A percentile compares a stretch with the other conserved stretches of the same genome.
phyloP scores from a whole-genome alignment of 2,113 vertebrate species.

The Dipodomys merriami region DNA sequence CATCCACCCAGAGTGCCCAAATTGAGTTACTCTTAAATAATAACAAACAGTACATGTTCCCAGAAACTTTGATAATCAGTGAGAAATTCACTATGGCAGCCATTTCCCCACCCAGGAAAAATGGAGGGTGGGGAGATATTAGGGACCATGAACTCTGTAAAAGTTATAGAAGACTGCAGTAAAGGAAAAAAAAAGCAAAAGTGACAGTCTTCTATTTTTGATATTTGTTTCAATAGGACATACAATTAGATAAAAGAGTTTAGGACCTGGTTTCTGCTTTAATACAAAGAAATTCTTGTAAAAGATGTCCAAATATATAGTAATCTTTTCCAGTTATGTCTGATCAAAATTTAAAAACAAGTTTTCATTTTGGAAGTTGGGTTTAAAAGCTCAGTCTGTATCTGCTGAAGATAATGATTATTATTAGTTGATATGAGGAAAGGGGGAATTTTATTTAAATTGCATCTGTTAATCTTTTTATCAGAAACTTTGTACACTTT shows the following conservation, averaged over 20 bases:
- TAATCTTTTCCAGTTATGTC: conserved; percentile 79
- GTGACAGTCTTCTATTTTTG: conserved; percentile 79
- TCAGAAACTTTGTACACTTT: conserved; percentile 74
- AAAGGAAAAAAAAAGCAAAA: conserved; percentile 81
- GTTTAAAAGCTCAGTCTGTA: conserved; percentile 55
- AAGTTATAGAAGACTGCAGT: conserved; percentile 98
- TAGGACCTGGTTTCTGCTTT: conserved; percentile 88
- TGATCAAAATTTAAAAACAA: conserved; percentile 76
- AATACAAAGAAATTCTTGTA: conserved; percentile 83
- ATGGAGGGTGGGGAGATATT: conserved; percentile 99
- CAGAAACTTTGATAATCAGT: conserved; percentile 91
- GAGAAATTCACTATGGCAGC: conserved; percentile 92
- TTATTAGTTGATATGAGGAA: conserved; percentile 44
- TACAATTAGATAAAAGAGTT: conserved; percentile 80
- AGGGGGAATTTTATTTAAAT: conserved; percentile 68
- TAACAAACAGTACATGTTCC: conserved; percentile 94
- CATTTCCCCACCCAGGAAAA: conserved; percentile 96
- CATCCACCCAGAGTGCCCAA: conserved; percentile 93
- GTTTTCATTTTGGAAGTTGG: conserved; percentile 41
- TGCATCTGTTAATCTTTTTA: conserved; percentile 78
- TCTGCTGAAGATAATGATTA: conserved; percentile 44
- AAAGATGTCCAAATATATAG: conserved; percentile 81
- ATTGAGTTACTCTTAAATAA: conserved; percentile 93
- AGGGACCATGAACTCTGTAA: conserved; percentile 99
- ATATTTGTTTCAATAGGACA: conserved; percentile 74